phyloP scores from a whole-genome alignment of 2,113 vertebrate species.

The Paramisgurnus dabryanus region DNA sequence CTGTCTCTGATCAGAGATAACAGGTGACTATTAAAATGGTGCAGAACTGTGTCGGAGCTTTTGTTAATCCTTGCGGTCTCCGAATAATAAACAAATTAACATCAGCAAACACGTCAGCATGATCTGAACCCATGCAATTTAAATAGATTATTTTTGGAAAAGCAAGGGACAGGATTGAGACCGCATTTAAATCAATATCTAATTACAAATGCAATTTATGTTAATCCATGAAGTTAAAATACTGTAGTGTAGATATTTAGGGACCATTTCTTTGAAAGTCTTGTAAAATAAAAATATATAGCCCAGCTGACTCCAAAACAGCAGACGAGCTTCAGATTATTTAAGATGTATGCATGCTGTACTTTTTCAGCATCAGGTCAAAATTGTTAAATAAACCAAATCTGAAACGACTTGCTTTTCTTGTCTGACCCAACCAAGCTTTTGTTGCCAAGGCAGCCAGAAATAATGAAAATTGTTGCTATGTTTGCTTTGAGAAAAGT shows the following conservation, averaged over 20 bases:
- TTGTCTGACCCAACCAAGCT: not conserved
- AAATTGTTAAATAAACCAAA: not conserved
- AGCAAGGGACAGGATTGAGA: not conserved
- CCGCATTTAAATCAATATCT: constrained; percentile 23
- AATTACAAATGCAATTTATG: constrained; percentile 7
- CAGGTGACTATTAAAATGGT: constrained; percentile 20
- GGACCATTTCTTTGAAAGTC: not conserved
- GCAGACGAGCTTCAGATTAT: not conserved
- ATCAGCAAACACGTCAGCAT: not conserved
- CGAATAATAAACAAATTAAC: not conserved
- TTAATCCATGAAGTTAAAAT: not conserved
- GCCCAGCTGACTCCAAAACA: not conserved
- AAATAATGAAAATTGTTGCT: not conserved
- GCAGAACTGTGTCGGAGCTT: constrained; percentile 13
- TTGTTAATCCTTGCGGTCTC: constrained; percentile 10
- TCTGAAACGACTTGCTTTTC: not conserved
- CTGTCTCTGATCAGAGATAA: constrained; percentile 32
- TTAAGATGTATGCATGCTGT: not conserved
- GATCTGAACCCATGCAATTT: not conserved
- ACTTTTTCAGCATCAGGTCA: not conserved
- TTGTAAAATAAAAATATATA: not conserved
- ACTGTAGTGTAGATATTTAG: not conserved
- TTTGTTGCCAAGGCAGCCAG: not conserved
- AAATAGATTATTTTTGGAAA: not conserved
- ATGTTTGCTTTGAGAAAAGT: not conserved